Evolutionary conservation across 64 coral and sea anemone species (phyloP).

Genomic region (Trachythela sp.): DNA sequence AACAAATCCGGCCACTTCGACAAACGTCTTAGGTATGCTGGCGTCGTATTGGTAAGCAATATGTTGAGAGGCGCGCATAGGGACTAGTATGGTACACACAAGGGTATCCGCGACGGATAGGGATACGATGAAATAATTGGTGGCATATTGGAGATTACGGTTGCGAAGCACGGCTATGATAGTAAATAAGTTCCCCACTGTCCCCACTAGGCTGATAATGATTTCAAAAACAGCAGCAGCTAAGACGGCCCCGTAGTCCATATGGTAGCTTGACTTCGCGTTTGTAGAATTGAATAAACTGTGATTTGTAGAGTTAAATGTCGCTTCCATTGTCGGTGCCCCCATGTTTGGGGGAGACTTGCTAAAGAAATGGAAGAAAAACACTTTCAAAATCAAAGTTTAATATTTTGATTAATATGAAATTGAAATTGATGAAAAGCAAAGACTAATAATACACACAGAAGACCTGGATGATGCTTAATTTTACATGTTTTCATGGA

Average conservation of each 20-base stretch:
- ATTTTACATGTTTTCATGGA: no score
- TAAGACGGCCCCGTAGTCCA: constrained; percentile 37
- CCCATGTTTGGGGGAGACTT: background rate
- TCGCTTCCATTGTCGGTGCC: background rate
- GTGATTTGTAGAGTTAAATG: background rate
- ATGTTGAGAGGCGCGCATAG: constrained; percentile 80
- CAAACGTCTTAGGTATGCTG: background rate
- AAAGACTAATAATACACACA: no score
- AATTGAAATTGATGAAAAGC: no score
- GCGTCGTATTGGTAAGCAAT: constrained; percentile 22
- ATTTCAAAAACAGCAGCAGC: constrained; percentile 67
- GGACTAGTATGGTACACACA: constrained; percentile 61
- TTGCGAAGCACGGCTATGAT: constrained; percentile 57
- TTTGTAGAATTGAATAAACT: background rate
- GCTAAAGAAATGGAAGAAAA: background rate
- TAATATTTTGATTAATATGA: no score
- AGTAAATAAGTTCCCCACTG: constrained; percentile 55
- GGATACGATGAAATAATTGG: constrained; percentile 68
- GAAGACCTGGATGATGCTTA: no score
- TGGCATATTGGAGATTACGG: constrained; percentile 55
- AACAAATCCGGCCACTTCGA: constrained; percentile 69
- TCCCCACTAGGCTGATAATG: constrained; percentile 47
- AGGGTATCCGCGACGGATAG: constrained; percentile 66
- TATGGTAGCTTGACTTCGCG: background rate
- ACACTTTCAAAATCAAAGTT: no score